Base-by-base conservation (phyloP, 2,888 invertebrate genomes). In the Pinctada fucata region DNA sequence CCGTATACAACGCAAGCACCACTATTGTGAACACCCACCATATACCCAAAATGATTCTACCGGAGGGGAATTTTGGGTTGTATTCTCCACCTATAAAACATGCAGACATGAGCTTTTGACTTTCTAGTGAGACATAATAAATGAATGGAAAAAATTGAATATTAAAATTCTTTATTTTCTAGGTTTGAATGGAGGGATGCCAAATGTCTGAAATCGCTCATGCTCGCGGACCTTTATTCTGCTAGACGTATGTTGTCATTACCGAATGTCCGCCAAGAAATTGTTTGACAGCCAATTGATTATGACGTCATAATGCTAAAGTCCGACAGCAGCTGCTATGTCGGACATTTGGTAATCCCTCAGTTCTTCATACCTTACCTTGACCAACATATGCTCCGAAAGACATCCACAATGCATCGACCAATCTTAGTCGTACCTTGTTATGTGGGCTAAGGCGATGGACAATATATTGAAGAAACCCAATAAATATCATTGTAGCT, bases 21-120 rank as follows among this genome's bases (percentile, higher is more conserved):
- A 87, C 71, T 45, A 87, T 86, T n/a, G 83, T 82, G 72, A 82
- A 85, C 3, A 86, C 10, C 87, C 87, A 87, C 84, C 84, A 85
- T 68, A 86, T 81, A 2, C 82, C 85, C 5, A 86, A 72, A 16
- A 86, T 81, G 8, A 80, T 78, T 47, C 86, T 76, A 1, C 81
- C 85, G 0, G 87, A 87, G 6, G 80, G 73, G n/a, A 77, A 78
- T 1, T 78, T 75, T 2, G 83, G 83, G 13, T 79, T 70, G 31
- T 79, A 77, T 6, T 78, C 79, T 68, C 76, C 72, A 13, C 83
- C 84, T 81, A 74, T 31, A 69, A 65, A 64, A 49, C n/a, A 68
- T 66, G 31, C 31, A 31, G 31, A 31, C 31, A 31, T 31, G 31
- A 31, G 31, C 31, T 31, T 31, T 31, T 31, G 31, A 31, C 31